Evolutionary conservation across 2,888 invertebrate species (phyloP), one percentile per base, ranked within the genome.

Genomic region (Alitta virens): DNA sequence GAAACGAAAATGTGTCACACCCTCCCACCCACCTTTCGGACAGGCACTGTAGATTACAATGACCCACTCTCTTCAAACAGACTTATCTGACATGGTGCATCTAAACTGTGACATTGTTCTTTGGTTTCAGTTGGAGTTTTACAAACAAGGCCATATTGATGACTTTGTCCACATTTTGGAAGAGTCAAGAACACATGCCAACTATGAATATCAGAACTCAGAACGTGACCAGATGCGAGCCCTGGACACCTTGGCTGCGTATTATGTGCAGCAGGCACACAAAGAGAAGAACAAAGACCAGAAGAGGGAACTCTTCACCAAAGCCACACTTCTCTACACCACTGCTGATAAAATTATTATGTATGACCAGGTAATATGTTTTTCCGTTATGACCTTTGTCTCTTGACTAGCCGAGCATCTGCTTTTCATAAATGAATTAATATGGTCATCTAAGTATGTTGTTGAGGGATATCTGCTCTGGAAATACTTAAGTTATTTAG

Each of bases 261-360:
- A 95, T 81, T 99, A 98, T 86, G 97, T 98, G 1, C 94, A 95
- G 69, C 75, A 79, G 69, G 81, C 79, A 21, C 95, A 95, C 79
- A 89, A 91, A 58, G 97, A 98, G 80, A 94, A 96, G 79, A 89
- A 90, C 58, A 96, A 97, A 78, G 97, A 98, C 71, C 91, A 90
- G 76, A 95, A 82, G 64, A 87, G 92, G 65, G 97, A 98, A 72
- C 85, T 95, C 18, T 98, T 98, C 76, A 92, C 92, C 23, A 77
- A 80, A 85, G 99, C 99, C 1, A 98, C 97, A 0, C 87, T 94
- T 56, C 84, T 98, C n/a, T 99, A 98, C 80, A 95, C 95, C 0
- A 95, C 94, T 68, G 99, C 98, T 3, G 99, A 99, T 81, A 97
- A 97, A 85, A 98, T 99, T 82, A 95, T 97, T 75, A 99, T 99